phyloP scores from a whole-genome alignment of 64 coral and sea anemone genomes.

The Acropora tenuis region DNA sequence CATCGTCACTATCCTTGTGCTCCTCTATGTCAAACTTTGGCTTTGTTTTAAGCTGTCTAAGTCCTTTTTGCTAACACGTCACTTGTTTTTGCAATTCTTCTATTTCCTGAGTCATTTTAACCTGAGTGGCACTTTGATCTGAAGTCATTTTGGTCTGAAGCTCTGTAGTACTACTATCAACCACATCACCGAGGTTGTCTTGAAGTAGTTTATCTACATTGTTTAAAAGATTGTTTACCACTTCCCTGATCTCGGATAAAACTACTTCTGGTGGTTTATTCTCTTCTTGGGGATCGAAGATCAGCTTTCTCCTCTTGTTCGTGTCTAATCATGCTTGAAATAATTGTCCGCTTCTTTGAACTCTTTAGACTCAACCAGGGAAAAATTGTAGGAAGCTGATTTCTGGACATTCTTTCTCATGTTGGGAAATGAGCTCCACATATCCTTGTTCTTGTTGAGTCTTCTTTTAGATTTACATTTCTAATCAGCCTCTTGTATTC shows the following conservation, averaged over 20 bases:
- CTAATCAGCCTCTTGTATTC: not conserved
- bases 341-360: slow-evolving; percentile 43
- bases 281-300: too few species aligned
- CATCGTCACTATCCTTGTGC: slow-evolving; percentile 16
- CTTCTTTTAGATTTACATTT: slow-evolving; percentile 57
- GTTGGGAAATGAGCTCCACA: slow-evolving; percentile 67
- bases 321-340: slow-evolving; percentile 39
- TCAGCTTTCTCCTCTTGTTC: not conserved
- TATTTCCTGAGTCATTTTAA: slow-evolving; percentile 1
- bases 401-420: slow-evolving; percentile 65
- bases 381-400: slow-evolving; percentile 80
- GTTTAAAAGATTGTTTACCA: too few species aligned
- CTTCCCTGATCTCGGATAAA: too few species aligned
- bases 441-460: slow-evolving; percentile 49
- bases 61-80: not conserved
- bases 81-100: not conserved
- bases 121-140: too few species aligned
- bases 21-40: slow-evolving; percentile 12
- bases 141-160: not conserved
- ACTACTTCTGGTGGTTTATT: too few species aligned
- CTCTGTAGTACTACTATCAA: not conserved
- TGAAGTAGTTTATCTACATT: not conserved
- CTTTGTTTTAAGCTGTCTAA: not conserved
- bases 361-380: slow-evolving; percentile 28
- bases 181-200: too few species aligned